Conservation (phyloP, 2,888 invertebrate species). For the Lordiphosa fenestrarum region DNA sequence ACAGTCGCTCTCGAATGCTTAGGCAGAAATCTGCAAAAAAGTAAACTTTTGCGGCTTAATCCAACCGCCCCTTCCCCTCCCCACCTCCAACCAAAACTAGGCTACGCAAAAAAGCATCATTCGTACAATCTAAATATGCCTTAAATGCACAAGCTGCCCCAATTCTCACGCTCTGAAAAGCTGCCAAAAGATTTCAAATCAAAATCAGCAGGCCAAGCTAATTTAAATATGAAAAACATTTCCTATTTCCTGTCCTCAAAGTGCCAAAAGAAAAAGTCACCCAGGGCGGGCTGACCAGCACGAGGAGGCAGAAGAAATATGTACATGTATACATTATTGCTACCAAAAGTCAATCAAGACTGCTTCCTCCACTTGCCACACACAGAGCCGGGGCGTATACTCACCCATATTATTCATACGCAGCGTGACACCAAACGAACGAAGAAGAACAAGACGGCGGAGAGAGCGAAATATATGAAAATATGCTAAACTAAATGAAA, state of each 20-base stretch:
- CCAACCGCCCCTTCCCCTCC: too few species aligned
- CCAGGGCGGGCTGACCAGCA: slow-evolving; percentile 13
- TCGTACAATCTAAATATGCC: not conserved
- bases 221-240: slow-evolving; percentile 71
- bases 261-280: slow-evolving; percentile 14
- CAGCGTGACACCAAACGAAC: slow-evolving; percentile 56
- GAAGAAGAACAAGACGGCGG: slow-evolving; percentile 18
- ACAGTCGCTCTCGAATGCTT: too few species aligned
- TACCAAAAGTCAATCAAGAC: slow-evolving; percentile 40
- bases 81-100: too few species aligned
- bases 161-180: not conserved
- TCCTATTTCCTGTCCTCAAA: slow-evolving; percentile 65
- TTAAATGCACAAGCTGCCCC: not conserved
- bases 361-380: slow-evolving; percentile 44
- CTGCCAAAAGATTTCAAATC: slow-evolving; percentile 4
- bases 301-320: not conserved
- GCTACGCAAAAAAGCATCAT: too few species aligned
- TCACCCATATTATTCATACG: slow-evolving; percentile 63
- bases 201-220: slow-evolving; percentile 41
- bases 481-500: slow-evolving; percentile 47
- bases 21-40: too few species aligned
- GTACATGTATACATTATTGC: slow-evolving; percentile 26
- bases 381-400: slow-evolving; percentile 48
- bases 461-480: not conserved
- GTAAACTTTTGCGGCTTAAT: too few species aligned